Base-by-base conservation (phyloP, 1,140 invertebrate genomes). In the Aleiodes sp. region DNA sequence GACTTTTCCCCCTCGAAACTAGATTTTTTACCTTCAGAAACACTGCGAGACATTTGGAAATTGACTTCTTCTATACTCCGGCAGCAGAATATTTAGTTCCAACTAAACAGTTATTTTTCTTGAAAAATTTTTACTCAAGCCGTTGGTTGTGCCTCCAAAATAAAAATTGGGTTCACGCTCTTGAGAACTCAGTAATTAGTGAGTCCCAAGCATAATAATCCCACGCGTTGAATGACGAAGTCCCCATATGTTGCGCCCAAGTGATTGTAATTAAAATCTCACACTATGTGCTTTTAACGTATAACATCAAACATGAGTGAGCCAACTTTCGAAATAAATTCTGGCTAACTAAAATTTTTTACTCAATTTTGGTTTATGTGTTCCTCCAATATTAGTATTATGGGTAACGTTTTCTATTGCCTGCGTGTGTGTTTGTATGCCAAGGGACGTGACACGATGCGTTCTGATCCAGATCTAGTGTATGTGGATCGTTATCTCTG, bases 141-240 rank as follows among this genome's bases (percentile, higher is more conserved):
- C n/a, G n/a, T n/a, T n/a, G n/a, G n/a, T n/a, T n/a, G n/a, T n/a
- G n/a, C n/a, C n/a, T n/a, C n/a, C n/a, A n/a, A n/a, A n/a, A 73
- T 65, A 75, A 73, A 76, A 81, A 78, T 81, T 80, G 68, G 75
- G 74, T 79, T 81, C 74, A 81, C 78, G 80, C 75, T 79, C 76
- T 74, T 76, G 73, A 78, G 74, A 80, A 66, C 71, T 61, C 64
- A 78, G 74, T 81, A 81, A 81, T 81, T 81, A 81, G 78, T 72
- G 41, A 65, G 77, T 60, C 75, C 74, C 78, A 81, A 80, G 75
- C 77, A 66, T 37, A 65, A 57, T 77, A 78, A 76, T 81, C 80
- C 76, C 80, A 80, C 80, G 78, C 74, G 31, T 56, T 66, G 64
- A 60, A 66, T 57, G 52, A 61, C 24, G n/a, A 31, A 41, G 68